A percentile compares a stretch with the other conserved stretches of the same genome.
phyloP scores from a whole-genome alignment of 92 coral and sea anemone genomes.

The Isaurus tuberculatus region DNA sequence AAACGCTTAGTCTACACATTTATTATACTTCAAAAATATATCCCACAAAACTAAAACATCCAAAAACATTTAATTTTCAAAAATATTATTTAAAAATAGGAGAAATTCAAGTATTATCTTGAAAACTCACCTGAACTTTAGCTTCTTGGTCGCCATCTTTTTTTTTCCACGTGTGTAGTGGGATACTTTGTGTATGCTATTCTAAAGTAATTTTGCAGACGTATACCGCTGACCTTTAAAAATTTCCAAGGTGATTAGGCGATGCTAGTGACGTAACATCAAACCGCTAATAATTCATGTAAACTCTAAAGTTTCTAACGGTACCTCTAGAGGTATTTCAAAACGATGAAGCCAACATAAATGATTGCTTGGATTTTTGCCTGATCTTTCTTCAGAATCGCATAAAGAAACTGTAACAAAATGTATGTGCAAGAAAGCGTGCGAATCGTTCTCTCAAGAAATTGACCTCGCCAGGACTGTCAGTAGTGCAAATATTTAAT shows the following conservation, averaged over 20 bases:
- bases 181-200: constrained; percentile 33
- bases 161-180: constrained; percentile 26
- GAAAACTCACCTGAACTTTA: constrained; percentile 10
- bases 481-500: background rate
- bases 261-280: background rate
- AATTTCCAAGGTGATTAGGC: background rate
- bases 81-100: background rate
- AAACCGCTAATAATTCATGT: background rate
- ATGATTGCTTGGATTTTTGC: background rate
- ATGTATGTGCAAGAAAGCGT: background rate
- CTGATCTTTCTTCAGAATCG: background rate
- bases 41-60: no score
- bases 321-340: background rate
- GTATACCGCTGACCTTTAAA: constrained; percentile 27
- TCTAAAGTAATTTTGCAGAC: background rate
- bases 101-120: background rate
- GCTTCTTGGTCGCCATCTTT: constrained; percentile 31
- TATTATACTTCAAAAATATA: no score
- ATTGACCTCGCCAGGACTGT: no score
- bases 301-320: background rate
- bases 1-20: no score
- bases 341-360: background rate
- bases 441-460: background rate
- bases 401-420: background rate
- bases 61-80: background rate